Evolutionary conservation across 2,888 invertebrate species (phyloP).

Genomic region (Achlya flavicornis): DNA sequence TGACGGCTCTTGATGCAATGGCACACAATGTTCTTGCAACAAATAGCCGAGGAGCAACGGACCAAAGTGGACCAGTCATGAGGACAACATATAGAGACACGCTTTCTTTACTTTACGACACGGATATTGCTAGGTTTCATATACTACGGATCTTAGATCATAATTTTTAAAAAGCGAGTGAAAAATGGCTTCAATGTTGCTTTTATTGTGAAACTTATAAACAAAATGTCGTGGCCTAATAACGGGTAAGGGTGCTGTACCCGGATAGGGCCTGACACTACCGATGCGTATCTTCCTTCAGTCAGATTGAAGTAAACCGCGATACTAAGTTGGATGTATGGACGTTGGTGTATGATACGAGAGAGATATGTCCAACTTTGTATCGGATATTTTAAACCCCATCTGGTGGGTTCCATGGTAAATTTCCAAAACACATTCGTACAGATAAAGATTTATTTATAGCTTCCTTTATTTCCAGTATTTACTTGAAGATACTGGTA

Average conservation of each 20-base stretch:
- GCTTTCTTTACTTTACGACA: slow-evolving; percentile 41
- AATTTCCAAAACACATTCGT: slow-evolving; percentile 24
- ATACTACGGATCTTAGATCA: background rate
- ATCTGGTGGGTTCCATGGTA: background rate
- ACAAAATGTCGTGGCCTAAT: no score
- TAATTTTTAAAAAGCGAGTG: background rate
- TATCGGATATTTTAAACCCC: background rate
- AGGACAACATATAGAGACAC: slow-evolving; percentile 40
- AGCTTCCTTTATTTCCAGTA: slow-evolving; percentile 26
- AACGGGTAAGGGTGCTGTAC: no score
- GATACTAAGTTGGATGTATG: no score
- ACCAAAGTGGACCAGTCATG: slow-evolving; percentile 50
- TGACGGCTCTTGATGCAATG: slow-evolving; percentile 39
- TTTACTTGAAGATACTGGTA: slow-evolving; percentile 32
- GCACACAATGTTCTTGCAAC: slow-evolving; percentile 41
- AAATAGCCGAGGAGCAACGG: slow-evolving; percentile 53
- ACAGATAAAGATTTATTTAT: slow-evolving; percentile 28
- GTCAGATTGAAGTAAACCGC: no score
- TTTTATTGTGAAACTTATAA: no score
- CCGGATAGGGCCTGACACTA: no score
- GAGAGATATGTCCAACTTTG: background rate
- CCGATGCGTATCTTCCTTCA: no score
- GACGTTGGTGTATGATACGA: no score
- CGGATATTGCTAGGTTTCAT: slow-evolving; percentile 14
- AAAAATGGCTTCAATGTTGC: no score